Evolutionary conservation across 2,888 invertebrate genomes (phyloP).

Genomic region (Apomyelois bistriatella): DNA sequence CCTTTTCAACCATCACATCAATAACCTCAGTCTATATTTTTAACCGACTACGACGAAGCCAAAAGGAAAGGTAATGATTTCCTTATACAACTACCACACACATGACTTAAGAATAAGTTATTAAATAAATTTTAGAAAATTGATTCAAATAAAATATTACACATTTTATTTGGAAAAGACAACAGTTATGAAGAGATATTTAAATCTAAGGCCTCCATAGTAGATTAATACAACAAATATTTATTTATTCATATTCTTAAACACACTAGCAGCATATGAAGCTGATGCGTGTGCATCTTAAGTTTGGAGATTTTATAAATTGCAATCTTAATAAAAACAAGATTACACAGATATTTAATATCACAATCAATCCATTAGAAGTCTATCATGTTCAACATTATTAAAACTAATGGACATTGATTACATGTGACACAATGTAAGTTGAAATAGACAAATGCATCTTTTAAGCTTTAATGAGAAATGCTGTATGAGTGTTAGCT

Average conservation of each 20-base stretch:
- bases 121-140: not conserved
- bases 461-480: constrained; percentile 7
- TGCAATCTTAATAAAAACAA: too few relatives aligned
- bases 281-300: too few relatives aligned
- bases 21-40: not conserved
- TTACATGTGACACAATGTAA: not conserved
- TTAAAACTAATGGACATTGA: not conserved
- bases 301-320: too few relatives aligned
- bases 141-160: not conserved
- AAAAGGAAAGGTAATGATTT: too few relatives aligned
- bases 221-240: not conserved
- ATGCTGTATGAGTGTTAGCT: constrained; percentile 1
- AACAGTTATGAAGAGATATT: not conserved
- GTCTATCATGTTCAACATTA: not conserved
- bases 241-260: too few relatives aligned
- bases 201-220: constrained; percentile 3
- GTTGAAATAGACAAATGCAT: constrained; percentile 9
- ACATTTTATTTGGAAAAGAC: not conserved
- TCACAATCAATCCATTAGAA: not conserved
- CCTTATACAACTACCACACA: too few relatives aligned
- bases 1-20: not conserved
- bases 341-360: too few relatives aligned
- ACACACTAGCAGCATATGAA: too few relatives aligned
- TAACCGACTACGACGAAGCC: too few relatives aligned
- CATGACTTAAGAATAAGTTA: too few relatives aligned